These are phyloP conservation scores for Pterophyllum scalare DNA, from an alignment of 2,113 vertebrate genomes.

Conservation along the genomic window DNA sequence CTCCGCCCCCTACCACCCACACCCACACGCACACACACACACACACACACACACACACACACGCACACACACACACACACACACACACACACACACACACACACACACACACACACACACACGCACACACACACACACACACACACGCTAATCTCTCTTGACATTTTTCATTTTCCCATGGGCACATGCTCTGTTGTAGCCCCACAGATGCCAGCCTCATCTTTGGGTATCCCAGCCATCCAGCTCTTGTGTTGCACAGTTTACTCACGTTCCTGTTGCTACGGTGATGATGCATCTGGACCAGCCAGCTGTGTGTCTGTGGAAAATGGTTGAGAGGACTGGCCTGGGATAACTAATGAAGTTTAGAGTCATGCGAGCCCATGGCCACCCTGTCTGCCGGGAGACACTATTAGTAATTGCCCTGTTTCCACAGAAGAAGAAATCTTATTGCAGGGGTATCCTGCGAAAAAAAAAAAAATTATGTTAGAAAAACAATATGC, in stretches of 20 bases:
- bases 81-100: background rate
- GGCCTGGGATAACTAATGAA: constrained; percentile 39
- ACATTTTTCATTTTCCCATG: constrained; percentile 47
- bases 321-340: constrained; percentile 4
- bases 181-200: constrained; percentile 6
- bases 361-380: constrained; percentile 31
- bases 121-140: background rate
- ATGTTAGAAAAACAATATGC: constrained; percentile 24
- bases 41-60: background rate
- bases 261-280: constrained; percentile 38
- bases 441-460: constrained; percentile 9
- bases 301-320: background rate
- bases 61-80: background rate
- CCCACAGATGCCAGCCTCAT: constrained; percentile 27
- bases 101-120: background rate
- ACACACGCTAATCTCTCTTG: constrained; percentile 42
- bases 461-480: background rate
- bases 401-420: constrained; percentile 14
- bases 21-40: too few species aligned
- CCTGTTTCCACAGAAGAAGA: background rate
- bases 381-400: background rate
- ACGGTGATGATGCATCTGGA: constrained; percentile 36
- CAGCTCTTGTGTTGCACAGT: constrained; percentile 6
- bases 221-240: constrained; percentile 15
- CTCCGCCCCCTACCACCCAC: too few species aligned